Percentiles rank a stretch among this genome's conserved stretches.
These are phyloP conservation scores for Leptinotarsa defecta DNA, from an alignment of 1,140 invertebrate genomes.

Conservation along the genomic window DNA sequence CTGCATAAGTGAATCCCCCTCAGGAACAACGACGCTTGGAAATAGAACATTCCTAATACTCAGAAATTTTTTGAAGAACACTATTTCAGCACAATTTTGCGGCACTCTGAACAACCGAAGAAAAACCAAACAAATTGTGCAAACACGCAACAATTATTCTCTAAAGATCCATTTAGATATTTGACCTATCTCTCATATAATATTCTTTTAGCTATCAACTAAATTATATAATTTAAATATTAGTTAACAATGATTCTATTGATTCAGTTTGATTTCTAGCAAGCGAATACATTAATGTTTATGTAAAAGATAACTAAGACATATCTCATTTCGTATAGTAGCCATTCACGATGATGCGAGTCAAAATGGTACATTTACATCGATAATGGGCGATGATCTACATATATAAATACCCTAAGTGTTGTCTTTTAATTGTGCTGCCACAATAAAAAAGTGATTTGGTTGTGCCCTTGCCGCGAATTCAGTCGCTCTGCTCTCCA, in stretches of 20 bases:
- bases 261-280: slow-evolving; percentile 55
- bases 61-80: background rate
- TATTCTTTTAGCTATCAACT: slow-evolving; percentile 51
- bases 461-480: slow-evolving; percentile 44
- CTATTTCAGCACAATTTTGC: background rate
- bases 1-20: too few species aligned
- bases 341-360: slow-evolving; percentile 18
- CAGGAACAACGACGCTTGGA: too few species aligned
- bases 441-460: slow-evolving; percentile 44
- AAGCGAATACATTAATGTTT: slow-evolving; percentile 49
- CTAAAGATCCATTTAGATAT: slow-evolving; percentile 44
- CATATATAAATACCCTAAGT: slow-evolving; percentile 36
- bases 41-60: too few species aligned
- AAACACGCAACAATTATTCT: slow-evolving; percentile 45
- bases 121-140: slow-evolving; percentile 41
- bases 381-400: slow-evolving; percentile 31
- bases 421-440: slow-evolving; percentile 49
- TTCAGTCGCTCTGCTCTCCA: slow-evolving; percentile 64
- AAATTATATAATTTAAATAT: slow-evolving; percentile 53
- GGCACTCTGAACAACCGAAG: background rate
- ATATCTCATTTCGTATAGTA: slow-evolving; percentile 13
- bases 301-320: slow-evolving; percentile 21
- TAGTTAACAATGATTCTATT: slow-evolving; percentile 56
- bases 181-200: slow-evolving; percentile 42
- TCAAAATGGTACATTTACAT: slow-evolving; percentile 37